These are phyloP conservation scores for Ispidina lecontei DNA, from an alignment of 2,797 vertebrate species.

Conservation along the genomic window DNA sequence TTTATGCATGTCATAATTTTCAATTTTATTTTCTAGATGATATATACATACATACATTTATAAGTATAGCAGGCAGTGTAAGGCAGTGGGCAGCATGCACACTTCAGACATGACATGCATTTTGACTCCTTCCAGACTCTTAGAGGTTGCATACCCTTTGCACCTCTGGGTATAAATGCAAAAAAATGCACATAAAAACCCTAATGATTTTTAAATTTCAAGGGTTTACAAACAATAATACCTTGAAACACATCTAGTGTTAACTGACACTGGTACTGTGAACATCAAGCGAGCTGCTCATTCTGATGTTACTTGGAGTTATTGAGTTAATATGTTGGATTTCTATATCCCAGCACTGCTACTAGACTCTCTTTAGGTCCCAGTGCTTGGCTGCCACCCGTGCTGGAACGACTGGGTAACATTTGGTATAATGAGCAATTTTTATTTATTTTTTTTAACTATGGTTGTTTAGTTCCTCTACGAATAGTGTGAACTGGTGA, in stretches of 20 bases:
- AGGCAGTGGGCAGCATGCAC: neutral
- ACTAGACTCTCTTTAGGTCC: neutral
- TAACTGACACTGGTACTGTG: neutral
- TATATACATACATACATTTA: neutral
- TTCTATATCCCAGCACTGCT: neutral
- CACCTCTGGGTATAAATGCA: neutral
- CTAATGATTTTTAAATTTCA: neutral
- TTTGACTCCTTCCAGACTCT: neutral
- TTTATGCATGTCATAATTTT: neutral
- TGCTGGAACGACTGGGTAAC: neutral
- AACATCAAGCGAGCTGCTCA: neutral
- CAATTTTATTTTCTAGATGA: neutral
- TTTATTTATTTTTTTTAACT: neutral
- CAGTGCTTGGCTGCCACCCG: neutral
- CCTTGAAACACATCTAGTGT: neutral
- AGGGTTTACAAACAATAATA: neutral
- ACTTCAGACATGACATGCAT: neutral
- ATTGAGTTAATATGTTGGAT: neutral
- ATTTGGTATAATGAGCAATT: neutral
- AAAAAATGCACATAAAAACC: neutral
- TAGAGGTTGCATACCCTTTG: neutral
- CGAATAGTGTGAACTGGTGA: neutral
- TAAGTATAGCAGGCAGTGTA: neutral
- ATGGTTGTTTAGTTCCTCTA: neutral
- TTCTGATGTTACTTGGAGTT: neutral